A percentile compares a stretch with the other conserved stretches of the same genome.
These are phyloP conservation scores for Oxyruncus cristatus DNA, from an alignment of 2,113 vertebrate species.

Conservation along the genomic window DNA sequence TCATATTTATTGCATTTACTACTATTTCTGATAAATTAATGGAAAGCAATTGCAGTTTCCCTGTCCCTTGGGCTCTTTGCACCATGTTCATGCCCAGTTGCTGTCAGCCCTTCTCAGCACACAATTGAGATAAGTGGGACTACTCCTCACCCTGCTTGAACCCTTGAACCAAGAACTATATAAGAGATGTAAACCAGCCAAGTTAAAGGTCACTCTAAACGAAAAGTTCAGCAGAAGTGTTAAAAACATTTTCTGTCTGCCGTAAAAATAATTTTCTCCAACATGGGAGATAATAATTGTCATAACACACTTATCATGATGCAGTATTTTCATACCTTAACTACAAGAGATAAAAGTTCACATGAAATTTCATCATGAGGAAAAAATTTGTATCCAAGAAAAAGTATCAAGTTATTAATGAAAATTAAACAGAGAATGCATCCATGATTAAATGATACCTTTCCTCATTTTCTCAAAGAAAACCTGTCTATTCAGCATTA, in stretches of 20 bases:
- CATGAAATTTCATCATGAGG: background rate
- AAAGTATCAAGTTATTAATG: background rate
- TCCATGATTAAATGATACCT: background rate
- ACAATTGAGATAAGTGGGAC: background rate
- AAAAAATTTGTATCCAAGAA: background rate
- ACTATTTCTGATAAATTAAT: background rate
- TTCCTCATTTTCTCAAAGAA: background rate
- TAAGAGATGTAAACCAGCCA: background rate
- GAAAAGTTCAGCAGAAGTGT: background rate
- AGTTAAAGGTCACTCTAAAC: background rate
- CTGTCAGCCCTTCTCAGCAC: background rate
- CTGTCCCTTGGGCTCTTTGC: background rate
- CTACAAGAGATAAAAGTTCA: background rate
- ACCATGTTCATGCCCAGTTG: background rate
- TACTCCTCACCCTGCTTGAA: background rate
- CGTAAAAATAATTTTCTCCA: background rate
- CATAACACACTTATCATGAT: background rate
- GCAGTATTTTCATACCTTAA: background rate
- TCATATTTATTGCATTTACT: background rate
- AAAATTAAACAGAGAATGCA: background rate
- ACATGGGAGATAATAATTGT: background rate
- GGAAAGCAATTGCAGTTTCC: background rate
- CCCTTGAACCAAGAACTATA: background rate
- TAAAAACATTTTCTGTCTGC: background rate
- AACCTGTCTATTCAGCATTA: background rate